Base-by-base conservation (phyloP, 2,113 vertebrate genomes). In the Poeciliopsis prolifica region DNA sequence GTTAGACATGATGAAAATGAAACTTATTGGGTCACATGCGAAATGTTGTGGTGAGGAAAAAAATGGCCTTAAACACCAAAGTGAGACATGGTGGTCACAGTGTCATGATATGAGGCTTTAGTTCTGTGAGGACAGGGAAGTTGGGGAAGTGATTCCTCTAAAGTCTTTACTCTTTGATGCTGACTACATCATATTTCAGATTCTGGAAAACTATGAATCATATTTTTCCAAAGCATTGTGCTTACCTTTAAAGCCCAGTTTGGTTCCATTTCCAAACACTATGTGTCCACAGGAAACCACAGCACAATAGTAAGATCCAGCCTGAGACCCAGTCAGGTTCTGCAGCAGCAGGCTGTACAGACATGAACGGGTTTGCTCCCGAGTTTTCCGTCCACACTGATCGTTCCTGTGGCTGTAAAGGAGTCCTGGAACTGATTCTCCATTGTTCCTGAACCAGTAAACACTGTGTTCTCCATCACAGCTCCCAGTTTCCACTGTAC, bases 271-370 rank as follows among this genome's bases (percentile, higher is more conserved):
- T 2, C 90, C 87, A 74, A 91, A 87, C 7, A 90, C 63, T 22
- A 88, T 78, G 37, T 81, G 61, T 73, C 90, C 88, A 83, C 91
- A 92, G 26, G 73, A 77, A 31, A 69, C 84, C 26, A 91, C 85
- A 70, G 86, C 88, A 44, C 89, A 90, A 19, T 82, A 79, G 0
- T 88, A 85, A 22, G 65, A 29, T 62, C 65, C 85, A 44, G 48
- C 51, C 67, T 81, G 60, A 74, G 68, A 61, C 3, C 6, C 24
- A 72, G 62, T 64, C 35, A 83, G 35, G 12, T 37, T 76, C 24
- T 37, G 68, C 72, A 78, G 54, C 1, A 60, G 71, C 29, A 88
- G 42, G 6, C 65, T 61, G 31, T 85, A 88, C 26, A 76, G 19
- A 26, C 89, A 91, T 1, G 54, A 82, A 3, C 77, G 22, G 5